These are phyloP conservation scores for Eleginops maclovinus DNA, from an alignment of 2,113 vertebrate genomes.

Conservation along the genomic window DNA sequence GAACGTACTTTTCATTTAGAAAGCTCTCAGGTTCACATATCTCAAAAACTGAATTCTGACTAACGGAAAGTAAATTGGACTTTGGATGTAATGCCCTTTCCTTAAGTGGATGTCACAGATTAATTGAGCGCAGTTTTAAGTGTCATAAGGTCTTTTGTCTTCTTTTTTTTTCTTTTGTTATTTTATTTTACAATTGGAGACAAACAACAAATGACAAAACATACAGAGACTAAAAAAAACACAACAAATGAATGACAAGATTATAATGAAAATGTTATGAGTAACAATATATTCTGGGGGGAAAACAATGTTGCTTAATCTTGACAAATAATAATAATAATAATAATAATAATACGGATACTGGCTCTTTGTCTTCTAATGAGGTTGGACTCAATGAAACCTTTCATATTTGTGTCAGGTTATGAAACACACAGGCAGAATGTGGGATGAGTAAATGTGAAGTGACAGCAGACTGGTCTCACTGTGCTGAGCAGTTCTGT, in stretches of 20 bases:
- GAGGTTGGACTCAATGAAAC: background rate
- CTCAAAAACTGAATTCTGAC: background rate
- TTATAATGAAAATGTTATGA: too few species aligned
- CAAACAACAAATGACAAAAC: too few species aligned
- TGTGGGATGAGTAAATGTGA: slow-evolving; percentile 8
- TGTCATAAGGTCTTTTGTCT: too few species aligned
- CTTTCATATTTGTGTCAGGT: slow-evolving; percentile 1
- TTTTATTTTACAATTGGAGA: too few species aligned
- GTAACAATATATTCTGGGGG: too few species aligned
- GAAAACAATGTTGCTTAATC: too few species aligned
- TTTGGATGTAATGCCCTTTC: background rate
- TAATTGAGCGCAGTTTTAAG: background rate
- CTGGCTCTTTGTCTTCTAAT: slow-evolving; percentile 13
- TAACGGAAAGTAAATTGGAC: too few species aligned
- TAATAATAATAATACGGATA: too few species aligned
- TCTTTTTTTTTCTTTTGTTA: too few species aligned
- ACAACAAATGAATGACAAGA: too few species aligned
- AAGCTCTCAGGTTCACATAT: background rate
- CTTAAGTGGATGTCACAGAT: background rate
- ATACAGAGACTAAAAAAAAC: too few species aligned
- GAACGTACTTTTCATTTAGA: background rate
- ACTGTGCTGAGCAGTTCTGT: slow-evolving; percentile 45
- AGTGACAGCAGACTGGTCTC: slow-evolving; percentile 21
- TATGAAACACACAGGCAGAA: slow-evolving; percentile 17
- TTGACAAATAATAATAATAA: too few species aligned